A percentile compares a stretch with the other conserved stretches of the same genome.
Conservation (phyloP, 2,888 invertebrate species). For the Mayetiola destructor region DNA sequence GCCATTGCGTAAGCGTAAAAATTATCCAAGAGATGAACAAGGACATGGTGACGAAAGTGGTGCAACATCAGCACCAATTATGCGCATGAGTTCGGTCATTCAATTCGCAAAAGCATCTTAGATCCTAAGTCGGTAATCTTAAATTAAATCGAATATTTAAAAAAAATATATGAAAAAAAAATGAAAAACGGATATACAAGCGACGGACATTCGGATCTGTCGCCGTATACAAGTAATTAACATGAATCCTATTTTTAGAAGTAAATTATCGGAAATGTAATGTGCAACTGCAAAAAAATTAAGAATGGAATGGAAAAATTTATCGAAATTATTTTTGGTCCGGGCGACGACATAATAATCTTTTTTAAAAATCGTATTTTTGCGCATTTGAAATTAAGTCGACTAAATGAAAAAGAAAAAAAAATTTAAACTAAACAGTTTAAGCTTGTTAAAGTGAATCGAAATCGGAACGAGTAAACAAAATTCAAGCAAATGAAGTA, state of each 20-base stretch:
- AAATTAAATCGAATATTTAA: too few relatives aligned
- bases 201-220: too few relatives aligned
- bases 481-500: neutral
- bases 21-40: conserved; percentile 53
- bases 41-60: conserved; percentile 15
- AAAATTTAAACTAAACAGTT: conserved; percentile 8
- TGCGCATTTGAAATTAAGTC: neutral
- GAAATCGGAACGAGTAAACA: neutral
- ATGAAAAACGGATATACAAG: too few relatives aligned
- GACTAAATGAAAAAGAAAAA: neutral
- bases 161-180: neutral
- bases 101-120: conserved; percentile 65
- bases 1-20: conserved; percentile 66
- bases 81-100: conserved; percentile 59
- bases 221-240: neutral
- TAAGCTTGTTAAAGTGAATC: neutral
- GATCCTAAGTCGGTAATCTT: too few relatives aligned
- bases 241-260: conserved; percentile 3
- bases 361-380: neutral
- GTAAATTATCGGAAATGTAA: neutral
- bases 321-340: neutral
- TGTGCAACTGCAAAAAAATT: neutral
- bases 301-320: neutral
- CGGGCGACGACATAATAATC: neutral
- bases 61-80: conserved; percentile 24